phyloP scores from a whole-genome alignment of 1,140 invertebrate species.

The Penaeus japonicus region DNA sequence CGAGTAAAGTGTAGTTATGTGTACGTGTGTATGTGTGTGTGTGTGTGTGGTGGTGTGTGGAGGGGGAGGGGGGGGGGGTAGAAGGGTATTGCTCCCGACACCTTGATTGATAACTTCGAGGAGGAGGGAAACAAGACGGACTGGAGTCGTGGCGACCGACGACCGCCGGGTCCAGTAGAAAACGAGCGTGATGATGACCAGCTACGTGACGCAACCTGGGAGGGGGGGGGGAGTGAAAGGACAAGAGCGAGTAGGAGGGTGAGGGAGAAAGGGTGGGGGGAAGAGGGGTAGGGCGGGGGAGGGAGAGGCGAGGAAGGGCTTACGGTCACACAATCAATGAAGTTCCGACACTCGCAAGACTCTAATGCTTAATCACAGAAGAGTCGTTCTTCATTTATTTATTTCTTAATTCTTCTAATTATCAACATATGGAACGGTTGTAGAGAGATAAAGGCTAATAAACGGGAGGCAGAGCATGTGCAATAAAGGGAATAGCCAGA shows the following conservation, averaged over 20 bases:
- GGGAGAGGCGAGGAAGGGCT: neutral
- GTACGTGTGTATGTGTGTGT: conserved; percentile 9
- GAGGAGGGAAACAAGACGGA: too few relatives aligned
- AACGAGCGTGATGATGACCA: neutral
- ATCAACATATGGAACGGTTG: too few relatives aligned
- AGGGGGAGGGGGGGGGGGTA: neutral
- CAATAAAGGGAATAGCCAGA: too few relatives aligned
- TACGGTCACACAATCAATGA: neutral
- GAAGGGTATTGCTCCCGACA: too few relatives aligned
- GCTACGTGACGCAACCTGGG: neutral
- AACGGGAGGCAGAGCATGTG: too few relatives aligned
- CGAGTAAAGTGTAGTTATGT: neutral
- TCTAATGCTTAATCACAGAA: too few relatives aligned
- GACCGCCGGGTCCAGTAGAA: neutral
- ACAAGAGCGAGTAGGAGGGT: neutral
- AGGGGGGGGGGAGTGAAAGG: neutral
- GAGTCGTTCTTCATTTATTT: too few relatives aligned
- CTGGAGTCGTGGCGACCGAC: too few relatives aligned
- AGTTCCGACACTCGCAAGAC: too few relatives aligned
- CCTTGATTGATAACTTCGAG: too few relatives aligned
- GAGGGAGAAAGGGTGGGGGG: neutral
- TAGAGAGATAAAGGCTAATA: too few relatives aligned
- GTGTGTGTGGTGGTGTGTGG: neutral
- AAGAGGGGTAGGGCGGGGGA: neutral
- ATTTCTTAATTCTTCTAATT: too few relatives aligned